phyloP scores from a whole-genome alignment of 2,888 invertebrate genomes.

The Ecdyonurus torrentis region DNA sequence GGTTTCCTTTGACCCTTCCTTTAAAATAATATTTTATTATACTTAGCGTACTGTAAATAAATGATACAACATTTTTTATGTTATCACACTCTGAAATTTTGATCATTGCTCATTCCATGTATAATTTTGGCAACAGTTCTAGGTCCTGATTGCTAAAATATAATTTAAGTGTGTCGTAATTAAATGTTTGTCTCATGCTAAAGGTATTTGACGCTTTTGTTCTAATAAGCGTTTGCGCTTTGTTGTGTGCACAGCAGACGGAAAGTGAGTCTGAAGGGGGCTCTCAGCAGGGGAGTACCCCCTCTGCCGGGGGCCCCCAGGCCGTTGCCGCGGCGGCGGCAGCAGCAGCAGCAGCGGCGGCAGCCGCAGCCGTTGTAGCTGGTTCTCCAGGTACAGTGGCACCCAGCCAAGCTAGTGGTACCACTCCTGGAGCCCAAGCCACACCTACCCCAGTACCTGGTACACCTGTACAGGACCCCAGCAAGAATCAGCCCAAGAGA shows the following conservation, averaged over 20 bases:
- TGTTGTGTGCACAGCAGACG: neutral
- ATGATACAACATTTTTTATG: no score
- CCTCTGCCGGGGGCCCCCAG: slow-evolving; percentile 18
- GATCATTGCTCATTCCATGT: no score
- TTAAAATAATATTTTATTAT: no score
- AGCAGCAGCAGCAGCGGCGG: slow-evolving; percentile 25
- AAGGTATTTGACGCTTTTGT: neutral
- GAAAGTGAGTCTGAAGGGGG: neutral
- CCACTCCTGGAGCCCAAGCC: slow-evolving; percentile 18
- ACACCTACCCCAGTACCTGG: slow-evolving; percentile 29
- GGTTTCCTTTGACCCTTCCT: no score
- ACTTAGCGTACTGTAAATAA: no score
- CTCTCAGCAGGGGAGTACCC: neutral
- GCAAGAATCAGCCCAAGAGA: slow-evolving; percentile 74
- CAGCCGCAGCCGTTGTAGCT: slow-evolving; percentile 32
- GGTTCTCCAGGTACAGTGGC: slow-evolving; percentile 6
- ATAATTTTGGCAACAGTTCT: no score
- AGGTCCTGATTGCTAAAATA: no score
- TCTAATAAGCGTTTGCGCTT: neutral
- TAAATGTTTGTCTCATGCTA: no score
- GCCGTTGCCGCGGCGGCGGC: slow-evolving; percentile 28
- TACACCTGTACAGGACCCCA: slow-evolving; percentile 29
- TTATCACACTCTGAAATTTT: no score
- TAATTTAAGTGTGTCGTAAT: no score
- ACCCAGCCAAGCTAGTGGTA: slow-evolving; percentile 11